A percentile compares a stretch with the other conserved stretches of the same genome.
Evolutionary conservation across 2,113 vertebrate species (phyloP).

Genomic region (Holacanthus passer): DNA sequence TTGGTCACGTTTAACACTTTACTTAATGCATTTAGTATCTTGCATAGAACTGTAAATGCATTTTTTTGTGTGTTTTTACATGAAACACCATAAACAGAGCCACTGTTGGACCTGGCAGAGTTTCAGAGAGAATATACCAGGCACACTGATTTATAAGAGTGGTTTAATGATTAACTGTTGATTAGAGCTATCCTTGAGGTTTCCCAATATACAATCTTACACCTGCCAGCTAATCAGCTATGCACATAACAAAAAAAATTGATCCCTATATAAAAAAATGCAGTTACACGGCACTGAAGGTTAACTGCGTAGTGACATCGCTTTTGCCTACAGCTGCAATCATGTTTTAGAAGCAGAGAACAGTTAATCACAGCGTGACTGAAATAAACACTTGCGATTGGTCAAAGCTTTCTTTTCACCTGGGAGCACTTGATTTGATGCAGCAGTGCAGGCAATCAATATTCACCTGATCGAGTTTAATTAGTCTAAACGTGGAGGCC

Average conservation of each 20-base stretch:
- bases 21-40: neutral
- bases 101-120: neutral
- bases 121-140: neutral
- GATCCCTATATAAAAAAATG: neutral
- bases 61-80: neutral
- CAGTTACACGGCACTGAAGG: neutral
- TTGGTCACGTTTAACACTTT: neutral
- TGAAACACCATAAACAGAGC: neutral
- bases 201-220: neutral
- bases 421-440: conserved; percentile 21
- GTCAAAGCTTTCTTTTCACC: conserved; percentile 15
- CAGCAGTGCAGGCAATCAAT: neutral
- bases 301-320: conserved; percentile 2
- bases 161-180: conserved; percentile 10
- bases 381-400: conserved; percentile 13
- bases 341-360: conserved; percentile 8
- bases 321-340: conserved; percentile 9
- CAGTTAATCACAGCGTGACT: conserved; percentile 7
- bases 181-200: neutral
- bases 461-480: conserved; percentile 10
- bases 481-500: neutral
- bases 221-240: conserved; percentile 15
- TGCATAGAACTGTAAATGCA: neutral
- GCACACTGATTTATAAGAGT: neutral
- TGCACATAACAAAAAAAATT: neutral